Percentiles rank a stretch among this genome's conserved stretches.
Evolutionary conservation across 2,888 invertebrate genomes (phyloP).

Genomic region (Troides oblongomaculatus): DNA sequence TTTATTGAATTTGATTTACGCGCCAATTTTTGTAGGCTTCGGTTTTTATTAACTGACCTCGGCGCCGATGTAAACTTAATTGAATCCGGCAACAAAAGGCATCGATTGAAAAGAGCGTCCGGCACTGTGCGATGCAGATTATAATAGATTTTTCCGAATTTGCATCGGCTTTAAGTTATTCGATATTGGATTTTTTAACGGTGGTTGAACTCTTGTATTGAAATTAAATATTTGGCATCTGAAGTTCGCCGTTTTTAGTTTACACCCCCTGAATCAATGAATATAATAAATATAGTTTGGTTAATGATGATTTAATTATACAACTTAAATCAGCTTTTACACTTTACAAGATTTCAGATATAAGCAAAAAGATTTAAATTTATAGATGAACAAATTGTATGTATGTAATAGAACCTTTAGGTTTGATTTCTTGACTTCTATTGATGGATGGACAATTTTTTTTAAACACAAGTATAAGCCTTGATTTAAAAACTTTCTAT

Average conservation of each 20-base stretch:
- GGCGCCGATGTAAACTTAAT: slow-evolving; percentile 79
- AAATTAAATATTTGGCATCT: slow-evolving; percentile 42
- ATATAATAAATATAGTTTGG: too few species aligned
- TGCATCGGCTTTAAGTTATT: slow-evolving; percentile 72
- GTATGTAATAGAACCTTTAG: too few species aligned
- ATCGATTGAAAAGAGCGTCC: slow-evolving; percentile 77
- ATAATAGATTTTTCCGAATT: slow-evolving; percentile 76
- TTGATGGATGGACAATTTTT: too few species aligned
- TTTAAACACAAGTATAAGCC: too few species aligned
- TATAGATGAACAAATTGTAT: too few species aligned
- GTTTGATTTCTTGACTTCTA: too few species aligned
- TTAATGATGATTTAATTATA: too few species aligned
- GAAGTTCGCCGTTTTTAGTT: slow-evolving; percentile 31
- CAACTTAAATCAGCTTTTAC: too few species aligned
- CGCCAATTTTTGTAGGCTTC: slow-evolving; percentile 76
- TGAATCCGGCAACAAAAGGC: slow-evolving; percentile 78
- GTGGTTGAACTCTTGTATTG: slow-evolving; percentile 63
- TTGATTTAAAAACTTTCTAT: too few species aligned
- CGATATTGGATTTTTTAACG: slow-evolving; percentile 70
- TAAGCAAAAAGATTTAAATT: too few species aligned
- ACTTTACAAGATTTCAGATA: too few species aligned
- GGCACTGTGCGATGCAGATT: slow-evolving; percentile 77
- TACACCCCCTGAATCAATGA: neutral
- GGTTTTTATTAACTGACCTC: slow-evolving; percentile 80
- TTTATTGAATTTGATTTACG: slow-evolving; percentile 79